Evolutionary conservation across 2,113 vertebrate genomes (phyloP), one percentile per base, ranked within the genome.

Genomic region (Lota lota): DNA sequence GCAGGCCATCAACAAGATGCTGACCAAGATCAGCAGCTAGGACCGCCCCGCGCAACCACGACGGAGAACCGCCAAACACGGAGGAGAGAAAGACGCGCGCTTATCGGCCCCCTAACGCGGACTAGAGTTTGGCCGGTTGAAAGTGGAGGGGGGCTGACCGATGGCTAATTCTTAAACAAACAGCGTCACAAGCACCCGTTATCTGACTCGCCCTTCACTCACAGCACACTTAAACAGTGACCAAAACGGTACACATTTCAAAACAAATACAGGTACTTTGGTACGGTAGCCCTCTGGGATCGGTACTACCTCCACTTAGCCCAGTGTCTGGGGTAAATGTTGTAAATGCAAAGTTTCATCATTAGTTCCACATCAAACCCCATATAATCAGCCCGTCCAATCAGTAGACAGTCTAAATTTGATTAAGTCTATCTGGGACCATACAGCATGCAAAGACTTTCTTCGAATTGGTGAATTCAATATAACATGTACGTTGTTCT

Each of bases 1-100:
- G 77, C 97, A 99, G 84, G 97, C 97, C 77, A 97, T 99, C 83
- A 99, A 98, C 83, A 99, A 99, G 92, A 99, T 99, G 97, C 92
- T 99, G 21, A 99, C 97, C 79, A 99, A 99, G 87, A 99, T 99
- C 86, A 99, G 97, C 91, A 99, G 97, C 86, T 99, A 96, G 83
- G 69, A 64, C 33, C 50, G 68, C 40, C 0, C n/a, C 12, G n/a
- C 19, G 28, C 28, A 4, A 6, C 4, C 28, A 33, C 7, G 28
- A 33, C 7, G 28, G 28, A 33, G 7, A 33, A 33, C 28, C 28
- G 28, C 28, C 10, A 21, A 59, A 21, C 19, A 19, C 8, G 17
- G n/a, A n/a, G 5, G 11, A 3, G 24, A 53, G 17, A 53, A 10
- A 15, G 51, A 53, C 12, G 51, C 11, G 51, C 54, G 33, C 22